Percentiles rank a stretch among this genome's conserved stretches.
These are phyloP conservation scores for Mya arenaria DNA, from an alignment of 1,140 invertebrate species.

Conservation along the genomic window DNA sequence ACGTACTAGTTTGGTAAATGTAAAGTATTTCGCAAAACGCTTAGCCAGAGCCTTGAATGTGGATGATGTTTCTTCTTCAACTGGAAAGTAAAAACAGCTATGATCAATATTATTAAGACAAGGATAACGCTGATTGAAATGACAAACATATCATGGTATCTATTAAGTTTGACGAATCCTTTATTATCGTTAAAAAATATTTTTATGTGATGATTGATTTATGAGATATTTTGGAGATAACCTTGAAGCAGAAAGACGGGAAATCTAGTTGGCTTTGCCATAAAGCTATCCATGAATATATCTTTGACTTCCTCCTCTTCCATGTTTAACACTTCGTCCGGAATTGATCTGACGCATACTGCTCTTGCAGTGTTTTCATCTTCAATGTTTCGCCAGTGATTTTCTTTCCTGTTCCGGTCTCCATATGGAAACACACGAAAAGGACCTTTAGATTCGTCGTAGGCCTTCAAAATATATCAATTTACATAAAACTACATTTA, in stretches of 20 bases:
- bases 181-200: background rate
- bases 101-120: background rate
- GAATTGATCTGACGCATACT: slow-evolving; percentile 61
- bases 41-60: slow-evolving; percentile 64
- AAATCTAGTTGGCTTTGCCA: slow-evolving; percentile 64
- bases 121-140: background rate
- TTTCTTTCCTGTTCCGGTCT: slow-evolving; percentile 55
- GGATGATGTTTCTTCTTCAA: slow-evolving; percentile 61
- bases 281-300: slow-evolving; percentile 67
- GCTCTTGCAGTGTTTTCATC: slow-evolving; percentile 66
- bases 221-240: background rate
- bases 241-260: slow-evolving; percentile 66
- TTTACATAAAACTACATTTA: background rate
- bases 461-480: slow-evolving; percentile 56
- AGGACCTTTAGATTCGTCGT: slow-evolving; percentile 43
- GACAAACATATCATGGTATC: background rate
- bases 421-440: slow-evolving; percentile 70
- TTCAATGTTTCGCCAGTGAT: slow-evolving; percentile 50
- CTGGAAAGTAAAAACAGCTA: slow-evolving; percentile 58
- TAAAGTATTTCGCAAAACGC: slow-evolving; percentile 69
- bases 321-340: slow-evolving; percentile 60
- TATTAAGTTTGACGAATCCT: background rate
- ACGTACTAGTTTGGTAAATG: slow-evolving; percentile 63
- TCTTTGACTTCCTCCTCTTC: slow-evolving; percentile 58
- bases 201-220: background rate